Percentiles rank a stretch among this genome's conserved stretches.
These are phyloP conservation scores for Lysiphlebus fabarum DNA, from an alignment of 1,140 invertebrate genomes.

Conservation along the genomic window DNA sequence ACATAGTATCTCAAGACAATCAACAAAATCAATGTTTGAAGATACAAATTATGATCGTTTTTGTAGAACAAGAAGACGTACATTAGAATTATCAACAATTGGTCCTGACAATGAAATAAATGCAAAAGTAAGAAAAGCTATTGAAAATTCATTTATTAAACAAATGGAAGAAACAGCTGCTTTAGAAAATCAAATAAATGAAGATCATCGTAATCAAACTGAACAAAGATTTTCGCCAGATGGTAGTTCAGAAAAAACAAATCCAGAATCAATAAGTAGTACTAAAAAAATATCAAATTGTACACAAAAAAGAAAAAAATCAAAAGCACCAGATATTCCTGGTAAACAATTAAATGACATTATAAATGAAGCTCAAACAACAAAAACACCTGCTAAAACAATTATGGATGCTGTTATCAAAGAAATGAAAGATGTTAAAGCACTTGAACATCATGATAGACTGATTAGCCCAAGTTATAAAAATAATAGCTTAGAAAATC, in stretches of 20 bases:
- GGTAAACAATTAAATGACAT: slow-evolving; percentile 41
- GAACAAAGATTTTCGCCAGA: slow-evolving; percentile 25
- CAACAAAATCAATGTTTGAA: slow-evolving; percentile 48
- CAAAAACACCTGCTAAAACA: slow-evolving; percentile 43
- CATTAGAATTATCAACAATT: slow-evolving; percentile 9
- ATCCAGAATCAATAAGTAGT: slow-evolving; percentile 13
- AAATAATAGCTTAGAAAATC: slow-evolving; percentile 71
- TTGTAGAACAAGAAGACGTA: slow-evolving; percentile 24
- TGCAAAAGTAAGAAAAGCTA: slow-evolving; percentile 44
- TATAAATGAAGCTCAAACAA: slow-evolving; percentile 45
- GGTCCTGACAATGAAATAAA: slow-evolving; percentile 30
- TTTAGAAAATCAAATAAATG: slow-evolving; percentile 26
- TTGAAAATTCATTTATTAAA: slow-evolving; percentile 51
- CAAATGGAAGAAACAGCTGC: slow-evolving; percentile 44
- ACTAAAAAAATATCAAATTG: slow-evolving; percentile 10
- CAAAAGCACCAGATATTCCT: slow-evolving; percentile 14
- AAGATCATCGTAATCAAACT: slow-evolving; percentile 12
- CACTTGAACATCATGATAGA: slow-evolving; percentile 39
- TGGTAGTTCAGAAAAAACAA: slow-evolving; percentile 23
- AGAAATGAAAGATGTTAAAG: slow-evolving; percentile 53
- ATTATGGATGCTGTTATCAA: slow-evolving; percentile 58
- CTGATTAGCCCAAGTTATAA: slow-evolving; percentile 60
- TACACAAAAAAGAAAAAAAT: slow-evolving; percentile 25
- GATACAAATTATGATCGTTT: slow-evolving; percentile 34
- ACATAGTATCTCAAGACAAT: slow-evolving; percentile 37